These are phyloP conservation scores for Triplophysa rosa DNA, from an alignment of 2,113 vertebrate genomes.

Conservation along the genomic window DNA sequence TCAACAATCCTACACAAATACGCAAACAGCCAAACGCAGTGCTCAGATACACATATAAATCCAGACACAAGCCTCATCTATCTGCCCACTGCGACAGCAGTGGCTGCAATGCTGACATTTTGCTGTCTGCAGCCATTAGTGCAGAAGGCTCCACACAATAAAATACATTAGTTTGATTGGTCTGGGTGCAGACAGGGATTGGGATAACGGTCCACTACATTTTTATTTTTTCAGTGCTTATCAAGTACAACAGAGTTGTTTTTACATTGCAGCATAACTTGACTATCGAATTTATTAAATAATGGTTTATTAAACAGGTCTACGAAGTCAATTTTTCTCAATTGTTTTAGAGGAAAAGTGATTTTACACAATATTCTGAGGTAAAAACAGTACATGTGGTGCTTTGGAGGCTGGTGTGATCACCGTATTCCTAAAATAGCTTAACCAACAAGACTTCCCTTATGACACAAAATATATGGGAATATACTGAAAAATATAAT, in stretches of 20 bases:
- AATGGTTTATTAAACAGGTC: neutral
- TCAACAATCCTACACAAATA: neutral
- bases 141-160: constrained; percentile 40
- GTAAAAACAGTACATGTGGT: neutral
- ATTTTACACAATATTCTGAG: neutral
- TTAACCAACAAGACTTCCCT: too few relatives aligned
- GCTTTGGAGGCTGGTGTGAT: too few relatives aligned
- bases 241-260: neutral
- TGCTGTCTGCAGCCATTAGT: constrained; percentile 38
- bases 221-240: constrained; percentile 1
- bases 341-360: neutral
- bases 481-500: too few relatives aligned
- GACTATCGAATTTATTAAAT: neutral
- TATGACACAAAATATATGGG: too few relatives aligned
- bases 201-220: constrained; percentile 30
- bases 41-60: constrained; percentile 3
- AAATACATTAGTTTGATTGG: constrained; percentile 46
- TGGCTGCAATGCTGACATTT: constrained; percentile 25
- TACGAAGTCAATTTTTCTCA: neutral
- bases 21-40: constrained; percentile 5
- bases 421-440: too few relatives aligned
- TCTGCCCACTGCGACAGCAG: constrained; percentile 18
- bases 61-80: constrained; percentile 34
- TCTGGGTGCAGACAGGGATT: constrained; percentile 36
- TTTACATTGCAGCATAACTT: neutral